Conservation (phyloP, 2,113 vertebrate genomes). For the Pomatostomus ruficeps region DNA sequence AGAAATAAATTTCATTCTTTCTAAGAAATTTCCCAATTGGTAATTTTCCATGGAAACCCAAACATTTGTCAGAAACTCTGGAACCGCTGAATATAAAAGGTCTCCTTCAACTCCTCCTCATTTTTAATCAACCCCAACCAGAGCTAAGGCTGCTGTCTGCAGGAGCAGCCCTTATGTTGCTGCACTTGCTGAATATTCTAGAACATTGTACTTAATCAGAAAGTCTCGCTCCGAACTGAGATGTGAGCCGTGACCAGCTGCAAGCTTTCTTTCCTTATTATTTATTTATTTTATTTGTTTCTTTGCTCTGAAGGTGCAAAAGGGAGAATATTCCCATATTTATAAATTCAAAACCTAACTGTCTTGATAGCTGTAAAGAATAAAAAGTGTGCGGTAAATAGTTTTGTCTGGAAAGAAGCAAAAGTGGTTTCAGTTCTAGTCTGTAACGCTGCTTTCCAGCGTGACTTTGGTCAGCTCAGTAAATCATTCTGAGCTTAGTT, state of each 20-base stretch:
- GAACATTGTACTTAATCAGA: not conserved
- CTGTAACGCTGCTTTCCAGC: not conserved
- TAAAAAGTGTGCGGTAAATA: not conserved
- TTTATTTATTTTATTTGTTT: not conserved
- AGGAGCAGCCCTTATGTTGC: not conserved
- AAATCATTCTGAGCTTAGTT: not conserved
- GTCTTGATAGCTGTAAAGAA: not conserved
- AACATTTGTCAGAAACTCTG: not conserved
- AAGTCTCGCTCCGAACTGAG: rapidly evolving
- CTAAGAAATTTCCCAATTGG: not conserved
- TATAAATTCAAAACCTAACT: not conserved
- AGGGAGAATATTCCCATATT: not conserved
- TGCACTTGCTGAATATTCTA: not conserved
- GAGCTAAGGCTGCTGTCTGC: not conserved
- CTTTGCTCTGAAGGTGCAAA: not conserved
- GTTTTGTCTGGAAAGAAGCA: not conserved
- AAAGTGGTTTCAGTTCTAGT: not conserved
- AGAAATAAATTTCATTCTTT: not conserved
- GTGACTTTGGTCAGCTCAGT: not conserved
- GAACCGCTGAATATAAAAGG: not conserved
- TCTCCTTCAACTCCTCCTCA: not conserved
- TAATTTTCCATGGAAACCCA: not conserved
- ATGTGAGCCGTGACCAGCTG: not conserved
- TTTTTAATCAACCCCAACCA: not conserved
- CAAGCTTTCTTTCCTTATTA: not conserved